These are phyloP conservation scores for Aporrectodea caliginosa DNA, from an alignment of 1,140 invertebrate genomes.

Conservation along the genomic window DNA sequence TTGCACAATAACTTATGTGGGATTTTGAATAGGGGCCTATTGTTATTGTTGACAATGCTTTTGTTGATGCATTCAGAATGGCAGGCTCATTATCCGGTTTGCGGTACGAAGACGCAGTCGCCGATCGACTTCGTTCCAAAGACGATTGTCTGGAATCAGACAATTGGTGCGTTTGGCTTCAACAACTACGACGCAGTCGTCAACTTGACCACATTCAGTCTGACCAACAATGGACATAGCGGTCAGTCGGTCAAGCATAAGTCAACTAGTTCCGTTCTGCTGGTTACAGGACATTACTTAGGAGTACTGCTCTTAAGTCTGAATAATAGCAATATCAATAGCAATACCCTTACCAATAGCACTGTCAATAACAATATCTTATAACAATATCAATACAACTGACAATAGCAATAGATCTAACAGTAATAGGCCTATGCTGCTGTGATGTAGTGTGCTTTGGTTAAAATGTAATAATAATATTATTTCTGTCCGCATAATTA, in stretches of 20 bases:
- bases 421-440: background rate
- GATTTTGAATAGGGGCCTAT: background rate
- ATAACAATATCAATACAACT: background rate
- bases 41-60: background rate
- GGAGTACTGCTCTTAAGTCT: background rate
- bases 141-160: background rate
- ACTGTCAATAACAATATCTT: background rate
- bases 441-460: no score
- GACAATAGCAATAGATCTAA: background rate
- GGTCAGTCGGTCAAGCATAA: constrained; percentile 1
- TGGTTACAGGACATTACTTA: background rate
- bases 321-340: background rate
- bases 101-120: background rate
- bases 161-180: background rate
- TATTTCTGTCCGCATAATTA: no score
- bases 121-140: background rate
- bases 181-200: background rate
- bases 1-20: background rate
- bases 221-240: constrained; percentile 12
- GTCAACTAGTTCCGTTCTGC: background rate
- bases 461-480: no score
- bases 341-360: background rate
- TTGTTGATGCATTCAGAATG: background rate
- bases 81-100: background rate
- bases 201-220: background rate